Evolutionary conservation across 2,888 invertebrate species (phyloP), one percentile per base, ranked within the genome.

Genomic region (Lampropteryx suffumata): DNA sequence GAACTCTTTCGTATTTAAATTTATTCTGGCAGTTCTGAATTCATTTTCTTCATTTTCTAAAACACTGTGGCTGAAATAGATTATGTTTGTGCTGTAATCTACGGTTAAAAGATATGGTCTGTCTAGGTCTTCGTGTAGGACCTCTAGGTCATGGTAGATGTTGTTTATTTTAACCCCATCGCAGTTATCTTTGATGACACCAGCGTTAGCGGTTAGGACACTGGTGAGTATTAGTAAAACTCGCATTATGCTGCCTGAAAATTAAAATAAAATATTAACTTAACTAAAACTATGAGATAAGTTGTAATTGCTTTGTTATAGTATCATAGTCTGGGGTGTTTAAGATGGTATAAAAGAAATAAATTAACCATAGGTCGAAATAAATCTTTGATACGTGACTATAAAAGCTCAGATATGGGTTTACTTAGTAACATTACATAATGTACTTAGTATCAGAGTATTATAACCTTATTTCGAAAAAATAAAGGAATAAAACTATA

Each of bases 1-100:
- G 26, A 77, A 80, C 43, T 80, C 74, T 47, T 80, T 80, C 0
- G 75, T 78, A 24, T 80, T 71, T 3, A 87, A 55, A 48, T 84
- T 72, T 0, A 85, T 51, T 57, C 71, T 76, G 0, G 79, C 80
- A 3, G 77, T 71, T 62, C 66, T 74, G 54, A 75, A 82, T 45
- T 58, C 57, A 3, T 78, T 79, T 0, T 75, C 79, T 0, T 69
- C 52, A 32, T 55, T 21, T 33, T 41, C 42, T 12, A 70, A 62
- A 0, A 73, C 12, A 36, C 73, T 84, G 55, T 81, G 80, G 46
- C 84, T 87, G 55, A 86, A 87, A 55, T 80, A 87, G 0, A 86
- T 51, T 1, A 67, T 75, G 42, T 84, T 78, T 0, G 72, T 76
- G 48, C 68, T 75, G 55, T 74, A 67, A 42, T 86, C 84, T 9